Base-by-base conservation (phyloP, 2,113 vertebrate species). In the Tachysurus vachellii region DNA sequence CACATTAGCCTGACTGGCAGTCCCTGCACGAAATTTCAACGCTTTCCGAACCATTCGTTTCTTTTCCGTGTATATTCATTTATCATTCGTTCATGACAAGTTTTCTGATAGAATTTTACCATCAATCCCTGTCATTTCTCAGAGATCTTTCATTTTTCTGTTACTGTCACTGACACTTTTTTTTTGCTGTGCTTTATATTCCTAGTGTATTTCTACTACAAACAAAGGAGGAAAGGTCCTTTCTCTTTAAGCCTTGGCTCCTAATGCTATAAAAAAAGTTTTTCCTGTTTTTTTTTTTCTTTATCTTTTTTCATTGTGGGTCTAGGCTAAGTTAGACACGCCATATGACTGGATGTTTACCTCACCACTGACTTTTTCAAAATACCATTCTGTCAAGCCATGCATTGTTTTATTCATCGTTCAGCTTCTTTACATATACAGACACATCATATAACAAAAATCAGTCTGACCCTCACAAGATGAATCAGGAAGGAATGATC, bases 1-100 rank as follows among this genome's bases (percentile, higher is more conserved):
- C 57, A 61, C 79, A 81, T 81, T 81, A 81, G 79, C 12, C 79
- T 81, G 79, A 81, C 36, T 81, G 79, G 57, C 79, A 81, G 79
- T 42, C 56, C 56, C 79, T 61, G 56, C 31, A 80, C 17, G 7
- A 57, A 80, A 57, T 80, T 57, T 81, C 31, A 81, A 61, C 56
- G 10, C 31, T 81, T 81, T 81, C 56, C 14, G 56, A 36, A 61
- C 31, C 21, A 61, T 81, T 80, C 28, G 10, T 80, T 80, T 59
- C 56, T 59, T 80, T 36, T 57, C 31, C 54, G 23, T 81, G 79
- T 26, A 61, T 80, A 57, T 61, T 81, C 28, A 57, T 56, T 36
- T 59, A 19, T 61, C 36, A 57, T 61, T 81, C 2, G 59, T 59
- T 42, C 10, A 17, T 36, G 16, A 76, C 73, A 76, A 53, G 47